These are phyloP conservation scores for Neotragus pygmaeus DNA, from an alignment of 2,113 vertebrate species.

Conservation along the genomic window DNA sequence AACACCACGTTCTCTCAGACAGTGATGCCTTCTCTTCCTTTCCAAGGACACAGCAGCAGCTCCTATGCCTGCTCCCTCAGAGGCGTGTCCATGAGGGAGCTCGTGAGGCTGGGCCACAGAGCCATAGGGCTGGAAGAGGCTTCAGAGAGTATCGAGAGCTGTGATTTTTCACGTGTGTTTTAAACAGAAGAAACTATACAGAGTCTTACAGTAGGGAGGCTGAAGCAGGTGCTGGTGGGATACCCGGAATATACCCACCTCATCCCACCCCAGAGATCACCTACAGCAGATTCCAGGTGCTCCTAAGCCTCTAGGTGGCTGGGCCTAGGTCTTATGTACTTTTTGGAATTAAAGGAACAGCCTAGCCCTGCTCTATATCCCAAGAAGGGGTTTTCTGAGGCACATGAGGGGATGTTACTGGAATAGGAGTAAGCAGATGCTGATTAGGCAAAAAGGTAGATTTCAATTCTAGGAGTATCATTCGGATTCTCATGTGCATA, in stretches of 20 bases:
- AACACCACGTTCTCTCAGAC: not conserved
- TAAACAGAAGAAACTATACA: not conserved
- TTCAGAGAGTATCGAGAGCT: not conserved
- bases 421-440: not conserved
- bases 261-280: not conserved
- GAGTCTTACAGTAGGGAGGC: not conserved
- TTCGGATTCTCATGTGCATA: not conserved
- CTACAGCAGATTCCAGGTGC: not conserved
- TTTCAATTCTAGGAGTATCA: no score
- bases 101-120: not conserved
- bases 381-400: not conserved
- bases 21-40: not conserved
- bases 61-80: not conserved
- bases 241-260: not conserved
- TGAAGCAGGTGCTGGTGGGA: not conserved
- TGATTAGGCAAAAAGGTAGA: not conserved
- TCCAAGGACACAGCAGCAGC: not conserved
- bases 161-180: not conserved
- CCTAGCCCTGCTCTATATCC: not conserved
- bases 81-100: not conserved
- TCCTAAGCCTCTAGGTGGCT: not conserved
- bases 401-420: not conserved
- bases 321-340: not conserved
- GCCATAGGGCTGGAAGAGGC: not conserved
- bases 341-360: not conserved